These are phyloP conservation scores for Cinara cedri DNA, from an alignment of 2,888 invertebrate genomes.

Conservation along the genomic window DNA sequence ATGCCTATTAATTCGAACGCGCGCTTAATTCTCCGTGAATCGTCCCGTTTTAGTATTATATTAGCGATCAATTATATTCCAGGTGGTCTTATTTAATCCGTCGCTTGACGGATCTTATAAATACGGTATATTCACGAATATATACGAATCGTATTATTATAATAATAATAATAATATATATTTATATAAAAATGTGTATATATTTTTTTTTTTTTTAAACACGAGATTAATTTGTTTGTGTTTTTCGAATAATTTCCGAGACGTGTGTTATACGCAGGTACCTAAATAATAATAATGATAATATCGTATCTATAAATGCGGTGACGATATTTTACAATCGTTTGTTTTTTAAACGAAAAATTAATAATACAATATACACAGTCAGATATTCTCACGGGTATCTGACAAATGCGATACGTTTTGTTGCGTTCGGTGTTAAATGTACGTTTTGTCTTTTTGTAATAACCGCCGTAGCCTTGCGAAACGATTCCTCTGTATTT, in stretches of 20 bases:
- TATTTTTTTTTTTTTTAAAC: background rate
- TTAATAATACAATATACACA: too few species aligned
- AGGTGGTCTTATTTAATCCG: slow-evolving; percentile 31
- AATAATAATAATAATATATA: too few species aligned
- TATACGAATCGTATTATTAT: background rate
- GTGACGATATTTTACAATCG: too few species aligned
- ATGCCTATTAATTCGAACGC: background rate
- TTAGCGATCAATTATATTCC: slow-evolving; percentile 24
- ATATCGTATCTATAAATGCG: too few species aligned
- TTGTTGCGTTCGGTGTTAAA: too few species aligned
- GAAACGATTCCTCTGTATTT: too few species aligned
- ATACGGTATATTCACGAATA: background rate
- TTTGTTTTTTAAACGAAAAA: too few species aligned
- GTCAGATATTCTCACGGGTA: too few species aligned
- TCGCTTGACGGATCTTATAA: background rate
- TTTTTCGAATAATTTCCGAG: background rate
- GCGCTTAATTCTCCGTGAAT: background rate
- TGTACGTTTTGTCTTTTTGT: too few species aligned
- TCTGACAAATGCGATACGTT: too few species aligned
- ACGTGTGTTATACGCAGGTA: background rate
- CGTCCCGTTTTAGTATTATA: background rate
- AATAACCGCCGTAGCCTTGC: too few species aligned
- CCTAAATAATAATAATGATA: background rate
- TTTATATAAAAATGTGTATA: too few species aligned
- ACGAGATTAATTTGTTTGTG: background rate